phyloP scores from a whole-genome alignment of 2,797 vertebrate genomes.

The Pangasius sanitwongsei region DNA sequence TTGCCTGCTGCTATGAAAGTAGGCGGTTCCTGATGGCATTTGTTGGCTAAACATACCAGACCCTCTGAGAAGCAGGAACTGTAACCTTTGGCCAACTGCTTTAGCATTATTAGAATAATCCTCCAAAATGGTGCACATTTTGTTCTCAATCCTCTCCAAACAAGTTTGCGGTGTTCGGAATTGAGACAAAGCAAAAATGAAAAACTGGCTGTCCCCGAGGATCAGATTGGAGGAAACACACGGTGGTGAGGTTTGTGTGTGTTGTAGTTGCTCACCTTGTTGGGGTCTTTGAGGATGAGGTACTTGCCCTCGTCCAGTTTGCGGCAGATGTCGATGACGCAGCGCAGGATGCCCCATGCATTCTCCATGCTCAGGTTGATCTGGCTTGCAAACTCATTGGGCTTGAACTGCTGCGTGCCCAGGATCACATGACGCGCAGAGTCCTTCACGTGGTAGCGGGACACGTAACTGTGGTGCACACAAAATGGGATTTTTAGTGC shows the following conservation, averaged over 20 bases:
- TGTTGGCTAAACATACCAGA: not conserved
- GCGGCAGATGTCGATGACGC: constrained; percentile 97
- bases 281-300: constrained; percentile 98
- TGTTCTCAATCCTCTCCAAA: not conserved
- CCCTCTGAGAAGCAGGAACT: not conserved
- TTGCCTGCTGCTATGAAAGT: not conserved
- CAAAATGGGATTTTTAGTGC: not conserved
- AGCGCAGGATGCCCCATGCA: constrained; percentile 96
- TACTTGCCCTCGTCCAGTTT: constrained; percentile 98
- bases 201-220: not conserved
- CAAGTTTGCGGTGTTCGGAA: not conserved
- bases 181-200: not conserved
- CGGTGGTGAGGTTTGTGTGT: not conserved
- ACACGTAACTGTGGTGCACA: constrained; percentile 83
- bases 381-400: constrained; percentile 98
- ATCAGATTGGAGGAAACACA: not conserved
- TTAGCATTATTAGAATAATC: not conserved
- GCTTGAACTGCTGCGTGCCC: constrained; percentile 98
- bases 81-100: not conserved
- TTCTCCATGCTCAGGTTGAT: constrained; percentile 99
- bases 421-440: constrained; percentile 93
- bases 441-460: constrained; percentile 96
- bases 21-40: not conserved
- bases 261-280: constrained; percentile 79
- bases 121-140: not conserved